A percentile compares a stretch with the other conserved stretches of the same genome.
phyloP scores from a whole-genome alignment of 2,113 vertebrate genomes.

The Cavia aperea region DNA sequence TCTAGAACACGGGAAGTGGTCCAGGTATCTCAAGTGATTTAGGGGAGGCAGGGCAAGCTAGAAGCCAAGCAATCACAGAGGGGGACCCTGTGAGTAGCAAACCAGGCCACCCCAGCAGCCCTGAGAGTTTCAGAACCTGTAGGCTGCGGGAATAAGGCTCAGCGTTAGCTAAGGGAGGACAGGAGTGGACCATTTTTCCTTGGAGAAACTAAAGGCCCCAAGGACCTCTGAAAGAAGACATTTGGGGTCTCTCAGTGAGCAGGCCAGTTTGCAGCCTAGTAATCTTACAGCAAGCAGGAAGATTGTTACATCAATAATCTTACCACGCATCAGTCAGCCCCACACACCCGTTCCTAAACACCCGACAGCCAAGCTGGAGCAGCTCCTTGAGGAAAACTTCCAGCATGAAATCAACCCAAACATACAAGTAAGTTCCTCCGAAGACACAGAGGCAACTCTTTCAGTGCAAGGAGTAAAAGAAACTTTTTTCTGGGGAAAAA shows the following conservation, averaged over 20 bases:
- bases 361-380: neutral
- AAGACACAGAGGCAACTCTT: neutral
- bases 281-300: neutral
- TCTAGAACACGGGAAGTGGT: constrained; percentile 2
- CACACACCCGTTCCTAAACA: neutral
- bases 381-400: constrained; percentile 16
- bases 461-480: neutral
- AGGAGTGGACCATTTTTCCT: neutral
- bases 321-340: neutral
- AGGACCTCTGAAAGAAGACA: neutral
- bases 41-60: neutral
- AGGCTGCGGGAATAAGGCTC: neutral
- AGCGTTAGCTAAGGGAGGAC: neutral
- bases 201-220: neutral
- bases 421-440: neutral
- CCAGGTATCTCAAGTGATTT: neutral
- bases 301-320: too few relatives aligned
- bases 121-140: neutral
- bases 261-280: neutral
- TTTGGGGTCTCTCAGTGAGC: neutral
- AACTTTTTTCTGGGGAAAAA: neutral
- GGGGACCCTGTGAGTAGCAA: neutral
- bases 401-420: constrained; percentile 10
- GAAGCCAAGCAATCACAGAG: neutral
- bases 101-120: neutral